Evolutionary conservation across 2,797 vertebrate species (phyloP).

Genomic region (Myioborus melanocephalus): DNA sequence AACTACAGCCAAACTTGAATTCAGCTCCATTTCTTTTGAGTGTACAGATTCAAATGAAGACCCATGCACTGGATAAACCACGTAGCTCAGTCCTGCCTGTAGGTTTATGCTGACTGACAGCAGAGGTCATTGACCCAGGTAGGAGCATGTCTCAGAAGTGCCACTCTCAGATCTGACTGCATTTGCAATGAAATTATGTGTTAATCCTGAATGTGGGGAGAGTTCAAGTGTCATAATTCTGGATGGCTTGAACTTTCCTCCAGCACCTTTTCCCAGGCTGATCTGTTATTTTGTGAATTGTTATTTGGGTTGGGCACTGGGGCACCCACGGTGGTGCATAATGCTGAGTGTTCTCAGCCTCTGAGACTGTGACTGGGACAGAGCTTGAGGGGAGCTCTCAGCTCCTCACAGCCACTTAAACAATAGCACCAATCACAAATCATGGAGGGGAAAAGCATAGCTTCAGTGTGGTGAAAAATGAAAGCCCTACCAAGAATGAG

Average conservation of each 20-base stretch:
- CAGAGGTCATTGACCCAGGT: fast-evolving
- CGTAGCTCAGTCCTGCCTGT: neutral
- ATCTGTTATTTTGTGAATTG: neutral
- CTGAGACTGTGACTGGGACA: neutral
- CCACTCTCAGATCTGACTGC: neutral
- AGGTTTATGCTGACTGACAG: fast-evolving
- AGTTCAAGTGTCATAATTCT: neutral
- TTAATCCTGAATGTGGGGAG: neutral
- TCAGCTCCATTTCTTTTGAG: neutral
- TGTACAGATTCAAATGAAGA: neutral
- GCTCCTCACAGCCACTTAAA: neutral
- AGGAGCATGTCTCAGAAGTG: fast-evolving
- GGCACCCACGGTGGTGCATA: neutral
- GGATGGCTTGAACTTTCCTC: neutral
- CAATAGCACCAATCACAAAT: neutral
- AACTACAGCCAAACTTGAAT: neutral
- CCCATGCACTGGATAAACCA: neutral
- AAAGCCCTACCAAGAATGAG: neutral
- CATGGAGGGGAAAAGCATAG: neutral
- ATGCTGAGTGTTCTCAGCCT: fast-evolving
- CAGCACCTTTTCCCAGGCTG: neutral
- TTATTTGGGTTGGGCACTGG: neutral
- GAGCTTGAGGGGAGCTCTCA: neutral
- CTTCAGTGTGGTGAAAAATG: neutral
- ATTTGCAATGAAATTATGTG: neutral